These are phyloP conservation scores for Vespertilio murinus DNA, from an alignment of 2,797 vertebrate genomes.

Conservation along the genomic window DNA sequence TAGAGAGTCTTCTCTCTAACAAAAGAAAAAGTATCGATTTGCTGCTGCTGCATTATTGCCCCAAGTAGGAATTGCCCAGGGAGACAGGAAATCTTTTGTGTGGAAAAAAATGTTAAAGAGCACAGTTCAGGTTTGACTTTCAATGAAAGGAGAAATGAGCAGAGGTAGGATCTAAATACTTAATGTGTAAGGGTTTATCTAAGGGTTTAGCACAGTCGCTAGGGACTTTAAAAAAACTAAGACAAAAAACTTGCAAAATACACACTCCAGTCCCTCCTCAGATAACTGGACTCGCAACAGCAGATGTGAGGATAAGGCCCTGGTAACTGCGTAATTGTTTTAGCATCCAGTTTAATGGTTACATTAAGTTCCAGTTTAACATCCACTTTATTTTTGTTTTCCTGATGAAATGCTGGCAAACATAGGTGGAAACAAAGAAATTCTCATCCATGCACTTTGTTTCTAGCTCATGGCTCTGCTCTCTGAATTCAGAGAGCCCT, in stretches of 20 bases:
- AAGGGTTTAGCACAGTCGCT: background rate
- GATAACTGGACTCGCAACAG: background rate
- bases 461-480: background rate
- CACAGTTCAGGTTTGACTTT: background rate
- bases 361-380: background rate
- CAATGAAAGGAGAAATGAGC: background rate
- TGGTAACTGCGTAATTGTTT: background rate
- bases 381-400: background rate
- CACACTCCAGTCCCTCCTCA: background rate
- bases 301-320: background rate
- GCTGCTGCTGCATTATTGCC: background rate
- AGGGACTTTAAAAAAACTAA: background rate
- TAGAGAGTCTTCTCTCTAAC: background rate
- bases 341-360: background rate
- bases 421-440: background rate
- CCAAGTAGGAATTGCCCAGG: background rate
- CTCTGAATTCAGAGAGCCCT: background rate
- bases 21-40: background rate
- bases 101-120: background rate
- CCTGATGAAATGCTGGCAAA: background rate
- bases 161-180: background rate
- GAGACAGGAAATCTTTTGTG: background rate
- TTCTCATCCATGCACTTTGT: background rate
- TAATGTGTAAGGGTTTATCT: background rate
- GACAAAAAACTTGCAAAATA: background rate